These are phyloP conservation scores for Exephanes ischioxanthus DNA, from an alignment of 2,888 invertebrate genomes.

Conservation along the genomic window DNA sequence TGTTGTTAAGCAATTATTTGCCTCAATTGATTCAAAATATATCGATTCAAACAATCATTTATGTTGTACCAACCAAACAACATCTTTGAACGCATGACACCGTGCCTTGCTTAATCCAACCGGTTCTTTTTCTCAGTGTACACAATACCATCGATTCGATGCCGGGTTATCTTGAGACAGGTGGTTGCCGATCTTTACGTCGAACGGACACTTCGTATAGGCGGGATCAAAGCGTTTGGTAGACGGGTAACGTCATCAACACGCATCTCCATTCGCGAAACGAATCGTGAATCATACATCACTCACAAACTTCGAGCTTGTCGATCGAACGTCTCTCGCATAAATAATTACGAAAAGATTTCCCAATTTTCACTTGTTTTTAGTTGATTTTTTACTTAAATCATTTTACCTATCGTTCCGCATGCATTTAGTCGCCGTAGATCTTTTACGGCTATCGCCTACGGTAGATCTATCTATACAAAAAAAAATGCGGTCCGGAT, in stretches of 20 bases:
- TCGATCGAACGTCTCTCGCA: conserved; percentile 74
- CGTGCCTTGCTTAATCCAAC: too few species aligned
- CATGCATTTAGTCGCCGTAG: not conserved
- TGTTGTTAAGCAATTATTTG: too few species aligned
- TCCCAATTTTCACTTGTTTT: conserved; percentile 21
- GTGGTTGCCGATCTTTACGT: too few species aligned
- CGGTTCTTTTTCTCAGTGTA: too few species aligned
- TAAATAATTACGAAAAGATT: conserved; percentile 69
- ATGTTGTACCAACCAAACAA: too few species aligned
- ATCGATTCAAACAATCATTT: too few species aligned
- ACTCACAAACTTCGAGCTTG: conserved; percentile 57
- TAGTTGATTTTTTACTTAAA: not conserved
- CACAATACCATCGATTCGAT: too few species aligned
- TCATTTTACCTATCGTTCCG: not conserved
- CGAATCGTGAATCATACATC: conserved; percentile 69
- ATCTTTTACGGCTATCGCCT: not conserved
- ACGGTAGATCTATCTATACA: not conserved
- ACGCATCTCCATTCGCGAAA: conserved; percentile 67
- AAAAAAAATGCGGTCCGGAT: not conserved
- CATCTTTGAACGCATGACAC: too few species aligned
- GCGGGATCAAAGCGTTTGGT: not conserved
- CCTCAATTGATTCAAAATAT: too few species aligned
- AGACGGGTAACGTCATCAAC: conserved; percentile 19
- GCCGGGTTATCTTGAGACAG: too few species aligned
- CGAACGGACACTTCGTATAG: too few species aligned